Percentiles rank a stretch among this genome's conserved stretches.
Evolutionary conservation across 2,113 vertebrate genomes (phyloP).

Genomic region (Rhinoderma darwinii): DNA sequence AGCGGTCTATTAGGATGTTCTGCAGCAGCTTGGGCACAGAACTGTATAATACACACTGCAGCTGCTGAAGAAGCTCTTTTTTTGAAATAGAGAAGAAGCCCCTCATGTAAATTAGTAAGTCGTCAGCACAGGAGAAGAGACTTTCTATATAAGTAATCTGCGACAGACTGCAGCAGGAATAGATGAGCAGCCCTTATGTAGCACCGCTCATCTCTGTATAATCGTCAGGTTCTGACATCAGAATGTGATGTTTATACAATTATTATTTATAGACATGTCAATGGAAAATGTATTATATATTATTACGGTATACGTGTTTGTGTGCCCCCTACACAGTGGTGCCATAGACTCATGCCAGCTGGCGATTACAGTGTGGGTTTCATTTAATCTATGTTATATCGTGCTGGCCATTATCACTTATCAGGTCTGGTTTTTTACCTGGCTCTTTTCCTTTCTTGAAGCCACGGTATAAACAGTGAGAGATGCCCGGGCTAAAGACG

Average conservation of each 20-base stretch:
- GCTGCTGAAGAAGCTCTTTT: not conserved
- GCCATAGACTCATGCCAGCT: not conserved
- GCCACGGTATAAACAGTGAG: not conserved
- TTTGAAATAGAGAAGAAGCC: not conserved
- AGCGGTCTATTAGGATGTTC: not conserved
- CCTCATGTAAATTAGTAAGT: too few species aligned
- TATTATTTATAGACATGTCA: too few species aligned
- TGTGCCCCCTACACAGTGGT: not conserved
- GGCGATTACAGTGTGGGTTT: not conserved
- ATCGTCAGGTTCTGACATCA: too few species aligned
- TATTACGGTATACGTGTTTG: not conserved
- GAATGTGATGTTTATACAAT: too few species aligned
- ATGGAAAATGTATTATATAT: too few species aligned
- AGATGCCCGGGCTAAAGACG: not conserved
- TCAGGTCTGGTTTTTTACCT: not conserved
- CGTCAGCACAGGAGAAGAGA: too few species aligned
- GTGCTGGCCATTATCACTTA: conserved; percentile 16
- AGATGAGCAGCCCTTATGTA: too few species aligned
- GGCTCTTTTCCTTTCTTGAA: not conserved
- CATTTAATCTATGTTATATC: not conserved
- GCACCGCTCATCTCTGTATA: too few species aligned
- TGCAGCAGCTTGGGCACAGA: not conserved
- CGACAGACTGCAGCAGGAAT: too few species aligned
- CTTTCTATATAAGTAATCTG: too few species aligned
- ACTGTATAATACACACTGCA: not conserved